These are phyloP conservation scores for Volucella zonaria DNA, from an alignment of 2,888 invertebrate genomes.

Conservation along the genomic window DNA sequence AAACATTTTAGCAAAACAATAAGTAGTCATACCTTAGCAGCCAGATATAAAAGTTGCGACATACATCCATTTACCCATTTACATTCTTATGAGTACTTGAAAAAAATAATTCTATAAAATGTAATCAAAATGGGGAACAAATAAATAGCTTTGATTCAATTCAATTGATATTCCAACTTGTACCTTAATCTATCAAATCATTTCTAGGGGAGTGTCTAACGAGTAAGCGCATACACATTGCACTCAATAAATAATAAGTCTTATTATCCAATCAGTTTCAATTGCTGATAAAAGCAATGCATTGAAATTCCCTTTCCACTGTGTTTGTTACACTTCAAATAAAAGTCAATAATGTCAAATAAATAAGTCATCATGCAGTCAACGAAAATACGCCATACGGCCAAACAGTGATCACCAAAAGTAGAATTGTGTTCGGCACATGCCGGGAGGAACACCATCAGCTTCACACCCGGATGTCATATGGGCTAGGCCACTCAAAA, in stretches of 20 bases:
- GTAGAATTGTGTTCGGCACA: constrained; percentile 54
- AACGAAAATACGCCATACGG: constrained; percentile 26
- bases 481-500: constrained; percentile 56
- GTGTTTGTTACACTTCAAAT: constrained; percentile 16
- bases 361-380: constrained; percentile 52
- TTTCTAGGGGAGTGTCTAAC: too few relatives aligned
- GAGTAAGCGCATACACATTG: too few relatives aligned
- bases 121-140: too few relatives aligned
- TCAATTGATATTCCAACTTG: too few relatives aligned
- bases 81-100: too few relatives aligned
- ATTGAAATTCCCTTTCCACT: background rate
- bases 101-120: too few relatives aligned
- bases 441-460: constrained; percentile 52
- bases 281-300: constrained; percentile 10
- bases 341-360: constrained; percentile 55
- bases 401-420: constrained; percentile 22
- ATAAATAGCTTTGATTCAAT: too few relatives aligned
- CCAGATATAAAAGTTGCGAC: too few relatives aligned
- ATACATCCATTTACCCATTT: too few relatives aligned
- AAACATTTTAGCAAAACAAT: too few relatives aligned
- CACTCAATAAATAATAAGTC: background rate
- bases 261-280: constrained; percentile 14
- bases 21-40: too few relatives aligned
- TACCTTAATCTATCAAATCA: too few relatives aligned
- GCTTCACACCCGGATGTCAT: constrained; percentile 70